Percentiles rank a stretch among this genome's conserved stretches.
These are phyloP conservation scores for Callitettix versicolor DNA, from an alignment of 1,140 invertebrate species.

Conservation along the genomic window DNA sequence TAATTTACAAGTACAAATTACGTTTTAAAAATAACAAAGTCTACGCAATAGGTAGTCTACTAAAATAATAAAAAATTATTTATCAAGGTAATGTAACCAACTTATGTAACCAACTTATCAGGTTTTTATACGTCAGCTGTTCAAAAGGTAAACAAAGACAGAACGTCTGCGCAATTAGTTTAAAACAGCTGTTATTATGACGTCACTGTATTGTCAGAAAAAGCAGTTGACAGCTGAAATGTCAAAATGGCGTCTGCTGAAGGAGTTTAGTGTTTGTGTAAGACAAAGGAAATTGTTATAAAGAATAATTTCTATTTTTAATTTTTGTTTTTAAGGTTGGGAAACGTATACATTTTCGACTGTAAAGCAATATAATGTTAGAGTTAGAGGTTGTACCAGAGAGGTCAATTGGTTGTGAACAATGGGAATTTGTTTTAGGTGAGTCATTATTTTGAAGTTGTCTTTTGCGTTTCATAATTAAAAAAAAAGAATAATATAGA, in stretches of 20 bases:
- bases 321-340: not conserved
- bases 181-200: not conserved
- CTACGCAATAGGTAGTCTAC: too few relatives aligned
- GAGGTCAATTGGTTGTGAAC: slow-evolving; percentile 87
- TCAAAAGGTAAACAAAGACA: too few relatives aligned
- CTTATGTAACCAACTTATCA: too few relatives aligned
- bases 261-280: not conserved
- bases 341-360: not conserved
- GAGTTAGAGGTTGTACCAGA: slow-evolving; percentile 92
- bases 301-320: not conserved
- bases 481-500: too few relatives aligned
- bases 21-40: too few relatives aligned
- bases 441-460: slow-evolving; percentile 36
- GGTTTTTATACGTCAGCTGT: too few relatives aligned
- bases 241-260: not conserved
- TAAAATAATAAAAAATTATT: too few relatives aligned
- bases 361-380: slow-evolving; percentile 56
- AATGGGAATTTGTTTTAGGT: slow-evolving; percentile 96
- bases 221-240: slow-evolving; percentile 6
- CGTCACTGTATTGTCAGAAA: not conserved
- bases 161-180: too few relatives aligned
- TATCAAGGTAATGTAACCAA: too few relatives aligned
- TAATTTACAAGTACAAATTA: too few relatives aligned
- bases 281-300: not conserved
- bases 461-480: not conserved